phyloP scores from a whole-genome alignment of 2,797 vertebrate genomes.

The Spondyliosoma cantharus region DNA sequence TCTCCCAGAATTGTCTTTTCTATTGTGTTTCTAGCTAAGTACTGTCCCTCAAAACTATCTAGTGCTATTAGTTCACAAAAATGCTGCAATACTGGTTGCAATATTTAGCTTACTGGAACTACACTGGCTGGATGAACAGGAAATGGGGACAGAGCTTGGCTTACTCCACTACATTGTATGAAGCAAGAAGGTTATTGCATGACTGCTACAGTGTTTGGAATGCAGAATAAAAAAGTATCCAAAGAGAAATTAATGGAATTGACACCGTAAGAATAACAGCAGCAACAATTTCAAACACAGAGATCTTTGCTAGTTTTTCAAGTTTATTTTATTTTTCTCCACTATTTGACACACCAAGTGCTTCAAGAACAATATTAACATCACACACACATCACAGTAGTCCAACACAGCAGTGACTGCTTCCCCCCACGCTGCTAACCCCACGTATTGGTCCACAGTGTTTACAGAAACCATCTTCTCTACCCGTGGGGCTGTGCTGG shows the following conservation, averaged over 20 bases:
- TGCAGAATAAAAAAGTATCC: background rate
- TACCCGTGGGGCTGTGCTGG: conserved; percentile 43
- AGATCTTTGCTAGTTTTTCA: conserved; percentile 37
- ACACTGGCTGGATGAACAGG: background rate
- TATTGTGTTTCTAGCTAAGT: background rate
- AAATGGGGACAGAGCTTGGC: background rate
- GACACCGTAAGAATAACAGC: background rate
- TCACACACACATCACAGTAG: conserved; percentile 84
- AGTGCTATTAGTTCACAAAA: background rate
- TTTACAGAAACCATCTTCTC: conserved; percentile 54
- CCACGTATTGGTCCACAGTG: conserved; percentile 63
- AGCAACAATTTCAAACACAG: conserved; percentile 27
- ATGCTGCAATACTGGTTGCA: background rate
- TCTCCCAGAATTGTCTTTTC: background rate
- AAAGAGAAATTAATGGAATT: background rate
- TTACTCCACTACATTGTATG: background rate
- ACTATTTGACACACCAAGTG: conserved; percentile 89
- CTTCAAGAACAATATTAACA: conserved; percentile 85
- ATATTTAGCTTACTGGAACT: background rate
- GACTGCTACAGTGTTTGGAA: too few relatives aligned
- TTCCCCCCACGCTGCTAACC: conserved; percentile 59
- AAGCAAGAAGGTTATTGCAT: background rate
- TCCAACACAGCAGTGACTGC: conserved; percentile 79
- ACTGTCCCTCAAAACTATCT: background rate
- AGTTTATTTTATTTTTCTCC: conserved; percentile 80